Conservation (phyloP, 2,888 invertebrate species). For the Podabrus alpinus region DNA sequence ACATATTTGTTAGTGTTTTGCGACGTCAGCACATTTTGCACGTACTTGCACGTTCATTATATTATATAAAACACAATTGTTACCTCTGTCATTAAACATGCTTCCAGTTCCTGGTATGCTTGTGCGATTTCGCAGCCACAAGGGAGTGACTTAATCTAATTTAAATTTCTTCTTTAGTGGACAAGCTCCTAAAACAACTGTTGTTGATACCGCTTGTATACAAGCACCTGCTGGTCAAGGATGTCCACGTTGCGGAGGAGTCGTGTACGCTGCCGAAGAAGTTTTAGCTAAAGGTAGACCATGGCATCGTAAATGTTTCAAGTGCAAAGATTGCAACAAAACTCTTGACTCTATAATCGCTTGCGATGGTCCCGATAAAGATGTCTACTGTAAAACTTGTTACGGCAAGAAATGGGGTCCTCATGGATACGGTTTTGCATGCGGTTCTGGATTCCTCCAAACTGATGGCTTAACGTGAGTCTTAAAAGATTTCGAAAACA, state of each 20-base stretch:
- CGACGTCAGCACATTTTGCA: not conserved
- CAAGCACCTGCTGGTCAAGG: conserved; percentile 84
- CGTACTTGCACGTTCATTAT: not conserved
- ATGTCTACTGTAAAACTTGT: conserved; percentile 95
- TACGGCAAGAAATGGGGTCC: conserved; percentile 98
- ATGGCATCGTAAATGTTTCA: conserved; percentile 94
- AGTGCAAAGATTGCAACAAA: conserved; percentile 90
- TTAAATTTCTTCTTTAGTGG: conserved; percentile 60
- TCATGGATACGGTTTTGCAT: conserved; percentile 94
- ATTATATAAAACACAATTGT: not conserved
- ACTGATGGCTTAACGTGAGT: conserved; percentile 86
- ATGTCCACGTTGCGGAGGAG: conserved; percentile 87
- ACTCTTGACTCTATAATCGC: conserved; percentile 95
- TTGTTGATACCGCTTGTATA: conserved; percentile 79
- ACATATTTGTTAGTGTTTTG: not conserved
- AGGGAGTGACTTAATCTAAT: not conserved
- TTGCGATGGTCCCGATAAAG: conserved; percentile 90
- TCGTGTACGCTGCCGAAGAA: conserved; percentile 92
- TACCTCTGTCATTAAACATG: conserved; percentile 30
- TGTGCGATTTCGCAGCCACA: conserved; percentile 17
- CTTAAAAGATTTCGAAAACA: not conserved
- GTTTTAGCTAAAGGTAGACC: conserved; percentile 87
- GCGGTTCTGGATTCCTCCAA: conserved; percentile 91
- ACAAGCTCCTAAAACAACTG: conserved; percentile 74
- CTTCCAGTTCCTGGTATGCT: conserved; percentile 25